phyloP scores from a whole-genome alignment of 2,888 invertebrate species.

The Tachystola acroxantha region DNA sequence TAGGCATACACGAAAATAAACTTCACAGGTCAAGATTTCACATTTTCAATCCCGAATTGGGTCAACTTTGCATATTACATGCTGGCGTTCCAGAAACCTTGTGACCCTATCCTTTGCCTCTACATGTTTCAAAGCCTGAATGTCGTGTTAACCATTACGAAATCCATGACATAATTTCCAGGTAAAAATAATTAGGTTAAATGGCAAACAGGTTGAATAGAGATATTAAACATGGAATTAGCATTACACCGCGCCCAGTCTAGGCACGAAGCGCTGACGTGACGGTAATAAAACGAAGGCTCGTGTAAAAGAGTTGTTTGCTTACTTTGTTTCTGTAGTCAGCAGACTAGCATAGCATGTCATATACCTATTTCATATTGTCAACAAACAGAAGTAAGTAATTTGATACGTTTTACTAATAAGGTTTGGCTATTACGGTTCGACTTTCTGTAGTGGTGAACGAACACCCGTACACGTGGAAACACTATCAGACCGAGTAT shows the following conservation, averaged over 20 bases:
- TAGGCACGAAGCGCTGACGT: constrained; percentile 6
- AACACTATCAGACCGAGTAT: too few relatives aligned
- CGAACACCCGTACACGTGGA: too few relatives aligned
- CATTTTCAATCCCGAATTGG: constrained; percentile 16
- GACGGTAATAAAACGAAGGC: constrained; percentile 3
- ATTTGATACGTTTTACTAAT: too few relatives aligned
- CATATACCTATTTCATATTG: background rate
- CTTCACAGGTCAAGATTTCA: background rate
- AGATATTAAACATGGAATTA: background rate
- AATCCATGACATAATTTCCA: constrained; percentile 12
- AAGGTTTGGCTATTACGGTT: too few relatives aligned
- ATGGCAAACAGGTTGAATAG: constrained; percentile 4
- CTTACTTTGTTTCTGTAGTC: background rate
- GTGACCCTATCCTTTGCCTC: constrained; percentile 16
- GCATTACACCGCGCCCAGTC: constrained; percentile 1
- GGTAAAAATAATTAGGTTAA: constrained; percentile 23
- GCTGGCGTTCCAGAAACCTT: constrained; percentile 23
- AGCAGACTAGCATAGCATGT: too few relatives aligned
- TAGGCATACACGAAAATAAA: too few relatives aligned
- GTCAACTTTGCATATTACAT: constrained; percentile 24
- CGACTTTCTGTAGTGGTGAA: too few relatives aligned
- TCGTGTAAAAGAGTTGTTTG: constrained; percentile 4
- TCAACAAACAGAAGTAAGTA: too few relatives aligned
- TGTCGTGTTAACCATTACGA: background rate
- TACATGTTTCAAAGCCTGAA: background rate